Percentiles rank a stretch among this genome's conserved stretches.
Evolutionary conservation across 2,797 vertebrate genomes (phyloP).

Genomic region (Helicolenus hilgendorfi): DNA sequence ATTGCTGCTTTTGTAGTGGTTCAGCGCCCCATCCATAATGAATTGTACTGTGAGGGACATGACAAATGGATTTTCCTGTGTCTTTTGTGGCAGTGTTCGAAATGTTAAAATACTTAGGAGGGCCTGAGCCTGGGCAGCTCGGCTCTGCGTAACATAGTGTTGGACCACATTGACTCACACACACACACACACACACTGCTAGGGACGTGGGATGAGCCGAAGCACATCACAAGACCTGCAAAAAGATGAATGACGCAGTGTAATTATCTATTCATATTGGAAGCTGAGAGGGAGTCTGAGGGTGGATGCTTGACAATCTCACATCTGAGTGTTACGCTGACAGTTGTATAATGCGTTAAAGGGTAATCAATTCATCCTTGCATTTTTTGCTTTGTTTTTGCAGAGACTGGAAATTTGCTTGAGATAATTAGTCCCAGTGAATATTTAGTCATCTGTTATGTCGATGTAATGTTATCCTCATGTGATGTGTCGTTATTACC

Average conservation of each 20-base stretch:
- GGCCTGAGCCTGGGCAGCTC: slow-evolving; percentile 75
- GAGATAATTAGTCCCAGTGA: slow-evolving; percentile 26
- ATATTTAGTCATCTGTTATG: slow-evolving; percentile 33
- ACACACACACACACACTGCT: slow-evolving; percentile 30
- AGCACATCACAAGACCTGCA: slow-evolving; percentile 58
- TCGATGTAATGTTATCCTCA: background rate
- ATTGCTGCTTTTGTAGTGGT: slow-evolving; percentile 86
- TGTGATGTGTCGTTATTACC: background rate
- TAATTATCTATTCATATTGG: slow-evolving; percentile 68
- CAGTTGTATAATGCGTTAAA: slow-evolving; percentile 75
- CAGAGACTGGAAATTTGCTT: slow-evolving; percentile 31
- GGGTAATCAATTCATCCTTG: slow-evolving; percentile 75
- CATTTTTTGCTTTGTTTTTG: slow-evolving; percentile 48
- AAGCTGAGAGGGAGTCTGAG: slow-evolving; percentile 62
- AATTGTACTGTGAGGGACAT: slow-evolving; percentile 84
- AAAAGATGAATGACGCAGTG: slow-evolving; percentile 62
- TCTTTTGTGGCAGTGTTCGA: slow-evolving; percentile 81
- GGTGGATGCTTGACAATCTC: slow-evolving; percentile 71
- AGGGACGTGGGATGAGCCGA: slow-evolving; percentile 59
- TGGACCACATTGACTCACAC: slow-evolving; percentile 61
- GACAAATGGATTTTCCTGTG: slow-evolving; percentile 82
- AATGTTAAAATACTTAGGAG: slow-evolving; percentile 86
- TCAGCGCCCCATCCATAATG: slow-evolving; percentile 88
- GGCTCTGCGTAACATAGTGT: slow-evolving; percentile 26
- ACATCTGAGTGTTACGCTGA: slow-evolving; percentile 58